Conservation (phyloP, 2,888 invertebrate species). For the Ctenicera cuprea region DNA sequence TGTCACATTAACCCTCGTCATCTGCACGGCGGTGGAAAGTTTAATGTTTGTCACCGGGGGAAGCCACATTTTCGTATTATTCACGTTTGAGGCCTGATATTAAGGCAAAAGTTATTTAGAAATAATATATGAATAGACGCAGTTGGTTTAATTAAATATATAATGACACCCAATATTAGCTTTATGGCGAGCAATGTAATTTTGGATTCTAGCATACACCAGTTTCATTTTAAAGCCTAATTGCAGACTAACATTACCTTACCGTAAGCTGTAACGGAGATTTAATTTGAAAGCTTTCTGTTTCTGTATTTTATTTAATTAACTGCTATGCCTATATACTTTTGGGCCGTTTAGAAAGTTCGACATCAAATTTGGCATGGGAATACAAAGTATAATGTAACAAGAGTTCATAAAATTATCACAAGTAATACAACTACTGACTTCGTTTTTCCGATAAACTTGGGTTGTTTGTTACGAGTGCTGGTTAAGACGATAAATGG, state of each 20-base stretch:
- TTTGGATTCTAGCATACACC: not conserved
- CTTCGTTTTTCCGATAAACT: no score
- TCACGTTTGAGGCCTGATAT: constrained; percentile 5
- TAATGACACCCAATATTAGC: not conserved
- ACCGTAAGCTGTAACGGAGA: not conserved
- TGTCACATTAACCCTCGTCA: constrained; percentile 38
- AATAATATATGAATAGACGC: constrained; percentile 19
- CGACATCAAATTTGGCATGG: no score
- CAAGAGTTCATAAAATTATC: no score
- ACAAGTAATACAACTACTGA: no score
- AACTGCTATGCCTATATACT: no score
- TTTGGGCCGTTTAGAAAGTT: no score
- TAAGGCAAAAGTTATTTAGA: constrained; percentile 29
- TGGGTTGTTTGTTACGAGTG: no score
- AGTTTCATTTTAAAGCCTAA: not conserved
- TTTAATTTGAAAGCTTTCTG: no score
- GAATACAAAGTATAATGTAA: no score
- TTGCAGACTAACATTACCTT: not conserved
- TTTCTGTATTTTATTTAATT: no score
- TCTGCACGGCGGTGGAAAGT: constrained; percentile 33
- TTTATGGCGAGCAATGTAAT: not conserved
- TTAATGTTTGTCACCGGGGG: constrained; percentile 28
- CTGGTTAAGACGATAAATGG: no score
- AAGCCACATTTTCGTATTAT: constrained; percentile 19
- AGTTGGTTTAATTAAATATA: constrained; percentile 11